Evolutionary conservation across 2,113 vertebrate genomes (phyloP), one percentile per base, ranked within the genome.

Genomic region (Penelope pileata): DNA sequence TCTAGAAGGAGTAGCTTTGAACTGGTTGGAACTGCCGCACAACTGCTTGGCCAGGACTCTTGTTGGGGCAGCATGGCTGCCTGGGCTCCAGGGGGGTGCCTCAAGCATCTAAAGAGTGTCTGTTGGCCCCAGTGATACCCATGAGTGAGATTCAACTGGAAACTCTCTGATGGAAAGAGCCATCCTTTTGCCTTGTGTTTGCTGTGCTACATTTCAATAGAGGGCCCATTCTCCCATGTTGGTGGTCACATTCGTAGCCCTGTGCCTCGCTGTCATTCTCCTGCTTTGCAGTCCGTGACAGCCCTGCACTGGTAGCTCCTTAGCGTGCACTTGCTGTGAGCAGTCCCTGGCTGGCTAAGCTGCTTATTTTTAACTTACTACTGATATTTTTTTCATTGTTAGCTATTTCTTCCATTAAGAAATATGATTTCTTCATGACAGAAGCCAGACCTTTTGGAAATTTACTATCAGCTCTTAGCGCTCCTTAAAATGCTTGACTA

Each of bases 381-480:
- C 26, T 63, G 24, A 42, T n/a, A 19, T 1, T 12, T 70, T 68
- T 63, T 45, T 68, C 27, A 43, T 24, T 69, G n/a, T 36, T 92
- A 48, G 21, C n/a, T 92, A 10, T 64, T 94, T 84, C 8, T 86
- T 4, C 73, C 91, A 85, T 80, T 64, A 60, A 15, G 56, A 43
- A 85, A 34, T 42, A 66, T 42, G 4, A 74, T 94, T 90, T 95
- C 53, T 48, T 83, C 29, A 34, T 83, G 83, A 73, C 47, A 81
- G 82, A 90, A 88, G 32, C 40, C 79, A 95, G 72, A 47, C 26
- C 45, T 83, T 90, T 90, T 51, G 82, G 76, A 94, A 96, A 93
- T 74, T 80, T 74, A 45, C 76, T 91, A 47, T 94, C 86, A 90
- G 77, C 21, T 88, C 72, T 62, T 95, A 88, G 72, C 27, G 10